These are phyloP conservation scores for Eulemur mongoz DNA, from an alignment of 2,797 vertebrate genomes.

Conservation along the genomic window DNA sequence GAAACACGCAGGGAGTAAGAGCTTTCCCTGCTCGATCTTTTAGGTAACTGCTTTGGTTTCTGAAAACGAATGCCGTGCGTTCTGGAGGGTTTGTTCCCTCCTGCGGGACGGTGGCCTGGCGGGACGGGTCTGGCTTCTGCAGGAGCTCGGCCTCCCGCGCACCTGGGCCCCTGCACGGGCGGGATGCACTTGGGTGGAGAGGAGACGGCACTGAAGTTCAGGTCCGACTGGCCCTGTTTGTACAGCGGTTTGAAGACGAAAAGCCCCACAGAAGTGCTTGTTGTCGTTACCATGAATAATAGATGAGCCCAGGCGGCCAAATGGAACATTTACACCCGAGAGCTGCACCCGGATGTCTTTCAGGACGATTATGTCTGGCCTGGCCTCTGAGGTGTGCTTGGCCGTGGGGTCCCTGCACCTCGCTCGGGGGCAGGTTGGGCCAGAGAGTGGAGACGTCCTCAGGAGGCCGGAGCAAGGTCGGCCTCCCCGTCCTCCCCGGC, in stretches of 20 bases:
- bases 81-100: rapidly evolving
- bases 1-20: neutral
- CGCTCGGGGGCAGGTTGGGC: neutral
- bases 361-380: neutral
- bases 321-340: neutral
- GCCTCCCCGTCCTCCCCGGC: neutral
- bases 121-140: too few species aligned
- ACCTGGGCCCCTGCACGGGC: neutral
- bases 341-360: neutral
- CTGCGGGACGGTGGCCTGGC: neutral
- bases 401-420: neutral
- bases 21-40: neutral
- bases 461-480: too few species aligned
- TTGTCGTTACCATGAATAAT: constrained; percentile 12
- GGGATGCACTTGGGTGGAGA: neutral
- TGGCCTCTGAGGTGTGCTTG: neutral
- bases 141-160: neutral
- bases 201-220: neutral
- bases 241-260: constrained; percentile 44
- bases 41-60: neutral
- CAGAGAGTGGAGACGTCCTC: neutral
- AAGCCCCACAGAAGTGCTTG: neutral
- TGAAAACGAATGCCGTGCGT: rapidly evolving
- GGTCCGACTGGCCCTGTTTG: neutral
- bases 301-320: neutral